A percentile compares a stretch with the other conserved stretches of the same genome.
Evolutionary conservation across 2,113 vertebrate species (phyloP).

Genomic region (Actenoides lindsayi): DNA sequence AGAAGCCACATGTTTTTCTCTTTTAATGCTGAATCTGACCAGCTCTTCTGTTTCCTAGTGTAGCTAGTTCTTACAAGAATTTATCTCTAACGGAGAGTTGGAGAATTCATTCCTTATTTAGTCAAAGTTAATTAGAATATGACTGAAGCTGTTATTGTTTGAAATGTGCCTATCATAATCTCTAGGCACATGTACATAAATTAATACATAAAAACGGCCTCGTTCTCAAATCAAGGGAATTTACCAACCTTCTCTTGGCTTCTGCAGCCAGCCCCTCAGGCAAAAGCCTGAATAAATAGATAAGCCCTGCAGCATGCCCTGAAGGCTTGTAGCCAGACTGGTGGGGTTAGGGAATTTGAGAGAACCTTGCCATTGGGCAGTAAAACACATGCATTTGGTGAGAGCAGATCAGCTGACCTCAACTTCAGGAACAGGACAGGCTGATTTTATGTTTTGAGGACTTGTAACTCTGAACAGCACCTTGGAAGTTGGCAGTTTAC

Average conservation of each 20-base stretch:
- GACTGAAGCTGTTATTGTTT: neutral
- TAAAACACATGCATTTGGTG: neutral
- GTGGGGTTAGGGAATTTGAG: neutral
- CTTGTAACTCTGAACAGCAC: neutral
- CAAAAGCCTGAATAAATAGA: slow-evolving; percentile 44
- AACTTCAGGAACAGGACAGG: neutral
- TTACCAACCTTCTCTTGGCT: neutral
- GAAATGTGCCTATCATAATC: neutral
- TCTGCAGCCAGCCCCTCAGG: neutral
- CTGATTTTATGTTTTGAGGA: neutral
- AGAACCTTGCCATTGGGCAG: neutral
- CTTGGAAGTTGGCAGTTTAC: neutral
- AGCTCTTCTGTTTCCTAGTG: neutral
- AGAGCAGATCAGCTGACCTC: neutral
- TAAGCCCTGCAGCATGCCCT: slow-evolving; percentile 9
- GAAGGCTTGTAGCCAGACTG: neutral
- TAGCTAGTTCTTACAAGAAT: neutral
- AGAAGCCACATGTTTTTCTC: neutral
- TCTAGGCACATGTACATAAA: slow-evolving; percentile 18
- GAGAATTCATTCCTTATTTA: neutral
- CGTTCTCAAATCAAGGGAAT: neutral
- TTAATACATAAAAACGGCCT: slow-evolving; percentile 43
- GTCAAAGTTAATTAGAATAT: neutral
- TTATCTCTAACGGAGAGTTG: neutral
- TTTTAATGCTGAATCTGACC: neutral